Base-by-base conservation (phyloP, 2,113 vertebrate species). In the Aleadryas rufinucha region DNA sequence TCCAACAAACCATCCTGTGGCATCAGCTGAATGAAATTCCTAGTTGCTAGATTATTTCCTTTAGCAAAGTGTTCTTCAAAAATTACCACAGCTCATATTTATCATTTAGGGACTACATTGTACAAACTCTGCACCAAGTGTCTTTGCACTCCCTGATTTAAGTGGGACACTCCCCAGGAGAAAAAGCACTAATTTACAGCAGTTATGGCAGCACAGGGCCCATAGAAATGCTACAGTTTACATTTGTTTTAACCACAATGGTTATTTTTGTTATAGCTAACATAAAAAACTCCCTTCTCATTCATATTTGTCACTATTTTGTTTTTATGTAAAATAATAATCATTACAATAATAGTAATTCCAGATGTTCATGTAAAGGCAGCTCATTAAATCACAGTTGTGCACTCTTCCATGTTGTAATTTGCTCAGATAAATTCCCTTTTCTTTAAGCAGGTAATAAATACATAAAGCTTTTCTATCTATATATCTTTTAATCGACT, bases 401-500 rank as follows among this genome's bases (percentile, higher is more conserved):
- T 69, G 76, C 60, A 50, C 45, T 90, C 85, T 93, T 97, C 90
- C 66, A 77, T 77, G 65, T 42, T 63, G 45, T 56, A 65, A 95
- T 96, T 96, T 92, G 94, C 95, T 95, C 79, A 94, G 84, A 90
- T 95, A 95, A 96, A 95, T 85, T 96, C 94, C 49, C 41, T 96
- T 95, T 96, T 84, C 94, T 93, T 95, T 95, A 96, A 97, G 61
- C 92, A 90, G 85, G 96, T 90, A 96, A 92, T 96, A 97, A 97
- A 94, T 89, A 95, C 82, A 63, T 76, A 95, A 90, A 81, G 49
- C 68, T 95, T 91, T 95, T 84, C 92, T 63, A 96, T 94, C 89
- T 85, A 92, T 97, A 66, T 97, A 95, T 94, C 93, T 96, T 97
- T 97, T 97, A 96, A 96, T 96, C 69, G 42, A 97, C 95, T 96